Base-by-base conservation (phyloP, 2,888 invertebrate species). In the Poecilobothrus nobilitatus region DNA sequence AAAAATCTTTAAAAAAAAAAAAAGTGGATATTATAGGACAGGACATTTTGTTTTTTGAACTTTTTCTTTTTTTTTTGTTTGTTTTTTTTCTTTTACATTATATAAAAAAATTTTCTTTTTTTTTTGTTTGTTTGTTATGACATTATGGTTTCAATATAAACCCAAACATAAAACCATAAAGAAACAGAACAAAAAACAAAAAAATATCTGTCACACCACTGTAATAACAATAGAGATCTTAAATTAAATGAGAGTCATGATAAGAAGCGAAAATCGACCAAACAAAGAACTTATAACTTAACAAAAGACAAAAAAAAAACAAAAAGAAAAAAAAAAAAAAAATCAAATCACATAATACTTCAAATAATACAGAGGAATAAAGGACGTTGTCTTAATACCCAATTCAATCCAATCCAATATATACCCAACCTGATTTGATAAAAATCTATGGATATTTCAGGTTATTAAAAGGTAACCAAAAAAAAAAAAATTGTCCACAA, bases 401-500 rank as follows among this genome's bases (percentile, higher is more conserved):
- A 27, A 27, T 27, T 4, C 27, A 27, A 27, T 27, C 27, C 5
- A 5, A 27, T 18, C 15, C n/a, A n/a, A n/a, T n/a, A n/a, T n/a
- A n/a, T n/a, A n/a, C n/a, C 53, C 53, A 53, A 53, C 53, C 53
- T 53, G 53, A 18, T 53, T 53, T 53, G 53, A 53, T 53, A 53
- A 53, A 9, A 12, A 53, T 53, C 53, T 53, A n/a, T 18, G 18
- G 6, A 53, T 53, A n/a, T 53, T 53, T 53, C 18, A 4, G 18
- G 18, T 53, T 53, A 53, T 53, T 53, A 53, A 12, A 53, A 53
- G 27, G 27, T 27, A 27, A 27, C 27, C 27, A 27, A 27, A 53
- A 15, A n/a, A 53, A n/a, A 53, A 53, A 53, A 53, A 37, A 5
- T 37, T 53, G 18, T 41, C 53, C 15, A 53, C 12, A 12, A 53